Percentiles rank a stretch among this genome's conserved stretches.
Conservation (phyloP, 2,797 vertebrate genomes). For the Strix occidentalis region DNA sequence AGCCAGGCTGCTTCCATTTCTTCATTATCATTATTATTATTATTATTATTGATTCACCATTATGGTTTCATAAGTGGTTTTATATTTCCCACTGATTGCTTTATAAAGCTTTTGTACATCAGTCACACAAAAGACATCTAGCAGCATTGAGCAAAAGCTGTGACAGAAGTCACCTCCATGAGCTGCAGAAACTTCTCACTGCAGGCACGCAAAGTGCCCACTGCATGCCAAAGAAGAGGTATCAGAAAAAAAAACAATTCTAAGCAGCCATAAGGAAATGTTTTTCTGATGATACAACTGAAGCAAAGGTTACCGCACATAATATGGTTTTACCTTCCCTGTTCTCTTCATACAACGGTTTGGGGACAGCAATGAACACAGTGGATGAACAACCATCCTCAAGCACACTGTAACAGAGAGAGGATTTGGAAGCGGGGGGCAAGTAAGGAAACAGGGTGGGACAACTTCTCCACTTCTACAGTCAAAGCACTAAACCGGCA, state of each 20-base stretch:
- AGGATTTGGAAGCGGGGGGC: background rate
- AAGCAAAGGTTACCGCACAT: background rate
- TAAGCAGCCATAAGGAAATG: background rate
- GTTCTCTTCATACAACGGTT: background rate
- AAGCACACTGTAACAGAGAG: accelerated
- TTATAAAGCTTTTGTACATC: background rate
- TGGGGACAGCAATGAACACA: accelerated
- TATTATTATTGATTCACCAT: background rate
- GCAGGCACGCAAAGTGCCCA: background rate
- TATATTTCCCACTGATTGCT: background rate
- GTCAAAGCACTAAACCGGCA: background rate
- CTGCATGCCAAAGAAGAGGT: background rate
- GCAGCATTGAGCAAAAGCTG: background rate
- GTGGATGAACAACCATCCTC: background rate
- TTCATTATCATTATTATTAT: background rate
- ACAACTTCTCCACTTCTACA: background rate
- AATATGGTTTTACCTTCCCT: background rate
- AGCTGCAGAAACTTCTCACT: background rate
- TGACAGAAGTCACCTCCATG: background rate
- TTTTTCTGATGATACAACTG: background rate
- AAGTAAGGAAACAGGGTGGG: background rate
- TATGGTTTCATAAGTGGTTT: background rate
- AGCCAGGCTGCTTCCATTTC: background rate
- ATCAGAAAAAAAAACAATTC: background rate
- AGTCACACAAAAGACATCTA: background rate